Percentiles rank a stretch among this genome's conserved stretches.
phyloP scores from a whole-genome alignment of 1,140 invertebrate genomes.

The Nilaparvata lugens region DNA sequence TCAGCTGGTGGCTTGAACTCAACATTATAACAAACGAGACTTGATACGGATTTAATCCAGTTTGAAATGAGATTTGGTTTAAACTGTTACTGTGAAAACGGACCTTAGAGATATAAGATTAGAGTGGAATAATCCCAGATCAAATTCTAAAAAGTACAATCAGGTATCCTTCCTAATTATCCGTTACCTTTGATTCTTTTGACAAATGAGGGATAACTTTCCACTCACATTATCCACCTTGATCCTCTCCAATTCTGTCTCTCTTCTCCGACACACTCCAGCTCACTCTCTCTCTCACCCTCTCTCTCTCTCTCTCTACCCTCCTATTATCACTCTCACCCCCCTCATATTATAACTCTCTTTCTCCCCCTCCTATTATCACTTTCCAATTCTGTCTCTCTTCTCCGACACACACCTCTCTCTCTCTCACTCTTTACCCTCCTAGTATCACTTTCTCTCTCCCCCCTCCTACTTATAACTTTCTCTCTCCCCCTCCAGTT shows the following conservation, averaged over 20 bases:
- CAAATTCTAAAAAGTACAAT: too few species aligned
- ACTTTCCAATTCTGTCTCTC: neutral
- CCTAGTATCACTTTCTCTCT: neutral
- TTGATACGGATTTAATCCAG: too few species aligned
- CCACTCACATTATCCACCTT: neutral
- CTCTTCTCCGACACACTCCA: slow-evolving; percentile 11
- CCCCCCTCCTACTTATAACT: neutral
- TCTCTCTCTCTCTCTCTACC: slow-evolving; percentile 13
- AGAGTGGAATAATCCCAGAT: too few species aligned
- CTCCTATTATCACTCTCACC: too few species aligned
- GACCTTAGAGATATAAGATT: too few species aligned
- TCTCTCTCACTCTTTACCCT: neutral
- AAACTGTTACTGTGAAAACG: too few species aligned
- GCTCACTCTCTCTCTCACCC: slow-evolving; percentile 14
- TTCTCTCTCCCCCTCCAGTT: neutral
- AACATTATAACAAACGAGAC: too few species aligned
- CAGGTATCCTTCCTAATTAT: neutral
- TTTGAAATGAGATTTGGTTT: too few species aligned
- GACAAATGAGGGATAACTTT: too few species aligned
- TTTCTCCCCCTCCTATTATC: neutral
- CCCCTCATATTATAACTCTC: too few species aligned
- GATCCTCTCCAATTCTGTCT: slow-evolving; percentile 7
- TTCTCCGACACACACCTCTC: too few species aligned
- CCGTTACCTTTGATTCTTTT: neutral
- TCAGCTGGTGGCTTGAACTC: too few species aligned